Base-by-base conservation (phyloP, 2,113 vertebrate species). In the Chamaetylas fuelleborni region DNA sequence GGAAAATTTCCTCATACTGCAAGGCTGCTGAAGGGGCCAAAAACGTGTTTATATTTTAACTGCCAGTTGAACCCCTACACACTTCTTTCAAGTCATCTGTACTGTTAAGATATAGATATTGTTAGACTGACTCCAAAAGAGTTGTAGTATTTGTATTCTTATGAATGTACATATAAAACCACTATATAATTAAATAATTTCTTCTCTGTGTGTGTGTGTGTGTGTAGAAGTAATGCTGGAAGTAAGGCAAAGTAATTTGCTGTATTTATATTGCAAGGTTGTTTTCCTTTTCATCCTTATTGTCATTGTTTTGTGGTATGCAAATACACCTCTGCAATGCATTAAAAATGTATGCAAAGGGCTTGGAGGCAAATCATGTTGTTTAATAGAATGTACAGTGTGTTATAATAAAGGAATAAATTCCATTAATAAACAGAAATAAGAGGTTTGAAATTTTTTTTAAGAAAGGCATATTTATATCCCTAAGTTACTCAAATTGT, bases 291-390 rank as follows among this genome's bases (percentile, higher is more conserved):
- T 82, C 28, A 31, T 82, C 18, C 45, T 93, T 6, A 34, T 69
- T 85, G 73, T 81, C 28, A 43, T 62, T 94, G 54, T 80, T 80
- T 70, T 88, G 40, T 81, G 31, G n/a, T 71, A 83, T 95, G 78
- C 58, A 92, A 73, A 62, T 85, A 28, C 29, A 82, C 72, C 60
- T 91, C 79, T 86, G 47, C 84, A 64, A 0, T 86, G 51, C 50
- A 47, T 95, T 90, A 86, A 80, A 91, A 80, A 88, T 80, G 38
- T 73, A 87, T 90, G 73, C 19, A 47, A 60, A 87, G 42, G 53
- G 45, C 67, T 92, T 88, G 80, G 66, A 90, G 73, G 65, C 67
- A 78, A 93, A 48, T 82, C 1, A 5, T 91, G 16, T 56, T 84
- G 14, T 31, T 15, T 74, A 74, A 84, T 53, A 53, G 34, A 77